Evolutionary conservation across 2,113 vertebrate genomes (phyloP), one percentile per base, ranked within the genome.

Genomic region (human (Homo sapiens)): DNA sequence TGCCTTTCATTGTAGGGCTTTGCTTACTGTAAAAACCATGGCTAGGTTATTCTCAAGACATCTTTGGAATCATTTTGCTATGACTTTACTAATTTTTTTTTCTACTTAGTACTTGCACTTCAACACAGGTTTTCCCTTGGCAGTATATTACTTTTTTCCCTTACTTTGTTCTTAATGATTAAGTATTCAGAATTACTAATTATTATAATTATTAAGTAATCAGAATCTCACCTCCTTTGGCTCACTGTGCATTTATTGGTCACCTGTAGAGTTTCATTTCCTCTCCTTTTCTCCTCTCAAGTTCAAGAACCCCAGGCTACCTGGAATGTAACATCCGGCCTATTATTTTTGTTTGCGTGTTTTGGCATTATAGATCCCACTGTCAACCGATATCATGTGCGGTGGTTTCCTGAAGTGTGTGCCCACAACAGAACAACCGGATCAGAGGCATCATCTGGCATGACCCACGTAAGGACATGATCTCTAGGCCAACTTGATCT

Each of bases 361-460:
- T 40, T 86, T 95, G 13, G 43, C 86, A 0, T 59, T 96, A 30
- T 97, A 99, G 99, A 99, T 97, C 89, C 98, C 27, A 57, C 97
- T 1, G 97, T 99, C 84, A 98, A 98, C 84, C 99, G 98, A 0
- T 99, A 99, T 96, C 99, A 99, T 1, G 99, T 99, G 90, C 99
- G 99, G 96, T 99, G 99, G 99, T 98, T 98, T 43, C 99, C 99
- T 1, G 99, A 99, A 97, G 99, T 98, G 96, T 99, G 99, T 97
- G 97, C 98, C 90, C 99, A 99, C 97, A 99, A 99, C 38, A 98
- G 98, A 90, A 99, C 99, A 6, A 98, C 98, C 82, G 96, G 98
- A 72, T 97, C 98, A 0, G 99, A 99, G 97, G 99, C 99, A 95
- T 99, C 99, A 7, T 98, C 98, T 6, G 96, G 93, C 2, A 94